Conservation (phyloP, 2,113 vertebrate genomes). For the Oryzias curvinotus region DNA sequence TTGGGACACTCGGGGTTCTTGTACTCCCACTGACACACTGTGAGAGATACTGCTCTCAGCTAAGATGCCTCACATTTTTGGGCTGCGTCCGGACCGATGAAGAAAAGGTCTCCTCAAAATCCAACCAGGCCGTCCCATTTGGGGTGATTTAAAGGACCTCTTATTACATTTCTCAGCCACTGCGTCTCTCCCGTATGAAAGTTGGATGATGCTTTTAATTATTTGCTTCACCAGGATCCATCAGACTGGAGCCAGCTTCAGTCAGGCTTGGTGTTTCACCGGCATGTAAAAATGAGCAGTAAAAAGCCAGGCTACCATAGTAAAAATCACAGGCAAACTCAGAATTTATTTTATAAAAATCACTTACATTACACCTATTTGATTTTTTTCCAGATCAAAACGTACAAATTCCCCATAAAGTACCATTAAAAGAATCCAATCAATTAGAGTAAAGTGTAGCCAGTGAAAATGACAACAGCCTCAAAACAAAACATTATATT, state of each 20-base stretch:
- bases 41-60: slow-evolving; percentile 44
- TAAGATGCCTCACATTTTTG: slow-evolving; percentile 64
- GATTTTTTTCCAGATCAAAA: no score
- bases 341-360: not conserved
- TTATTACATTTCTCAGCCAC: slow-evolving; percentile 74
- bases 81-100: slow-evolving; percentile 45
- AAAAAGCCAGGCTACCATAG: slow-evolving; percentile 50
- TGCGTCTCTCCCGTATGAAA: slow-evolving; percentile 51
- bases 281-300: slow-evolving; percentile 40
- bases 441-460: no score
- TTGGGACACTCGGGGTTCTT: slow-evolving; percentile 46
- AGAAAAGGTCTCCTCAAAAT: slow-evolving; percentile 61
- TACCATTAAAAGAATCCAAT: no score
- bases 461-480: no score
- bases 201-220: slow-evolving; percentile 58
- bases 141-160: slow-evolving; percentile 75
- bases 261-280: slow-evolving; percentile 31
- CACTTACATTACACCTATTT: no score
- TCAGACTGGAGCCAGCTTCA: slow-evolving; percentile 47
- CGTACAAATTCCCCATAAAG: no score
- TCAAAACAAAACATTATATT: no score
- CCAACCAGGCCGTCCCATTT: slow-evolving; percentile 72
- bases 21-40: slow-evolving; percentile 55
- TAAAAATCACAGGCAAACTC: not conserved
- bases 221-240: slow-evolving; percentile 49